Conservation (phyloP, 2,113 vertebrate species). For the Calidris pygmaea region DNA sequence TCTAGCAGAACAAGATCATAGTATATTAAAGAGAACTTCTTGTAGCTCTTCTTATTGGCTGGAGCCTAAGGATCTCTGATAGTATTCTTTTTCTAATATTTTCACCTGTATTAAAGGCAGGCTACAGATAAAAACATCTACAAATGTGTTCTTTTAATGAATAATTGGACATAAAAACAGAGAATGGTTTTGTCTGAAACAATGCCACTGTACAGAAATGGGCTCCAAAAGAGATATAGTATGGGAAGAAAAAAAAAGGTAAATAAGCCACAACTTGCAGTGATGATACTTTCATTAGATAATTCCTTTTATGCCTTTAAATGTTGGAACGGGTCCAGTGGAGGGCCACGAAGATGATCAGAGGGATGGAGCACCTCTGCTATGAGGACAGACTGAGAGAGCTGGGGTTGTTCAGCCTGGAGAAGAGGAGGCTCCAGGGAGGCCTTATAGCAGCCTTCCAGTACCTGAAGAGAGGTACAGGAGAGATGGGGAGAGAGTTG, state of each 20-base stretch:
- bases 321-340: neutral
- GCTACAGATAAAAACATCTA: neutral
- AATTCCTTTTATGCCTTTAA: neutral
- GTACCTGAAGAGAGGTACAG: too few species aligned
- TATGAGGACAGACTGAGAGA: too few species aligned
- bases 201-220: neutral
- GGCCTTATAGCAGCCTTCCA: too few species aligned
- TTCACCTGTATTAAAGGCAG: neutral
- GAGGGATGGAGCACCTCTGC: too few species aligned
- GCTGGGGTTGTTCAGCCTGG: too few species aligned
- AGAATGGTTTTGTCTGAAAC: neutral
- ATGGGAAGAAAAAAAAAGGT: neutral
- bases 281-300: neutral
- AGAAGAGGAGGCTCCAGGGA: too few species aligned
- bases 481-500: too few species aligned
- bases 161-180: neutral
- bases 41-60: neutral
- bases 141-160: neutral
- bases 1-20: neutral
- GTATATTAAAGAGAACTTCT: neutral
- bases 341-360: too few species aligned
- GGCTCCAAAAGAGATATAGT: neutral
- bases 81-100: neutral
- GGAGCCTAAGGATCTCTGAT: neutral
- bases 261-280: neutral